These are phyloP conservation scores for Escarpia spicata DNA, from an alignment of 2,888 invertebrate species.

Conservation along the genomic window DNA sequence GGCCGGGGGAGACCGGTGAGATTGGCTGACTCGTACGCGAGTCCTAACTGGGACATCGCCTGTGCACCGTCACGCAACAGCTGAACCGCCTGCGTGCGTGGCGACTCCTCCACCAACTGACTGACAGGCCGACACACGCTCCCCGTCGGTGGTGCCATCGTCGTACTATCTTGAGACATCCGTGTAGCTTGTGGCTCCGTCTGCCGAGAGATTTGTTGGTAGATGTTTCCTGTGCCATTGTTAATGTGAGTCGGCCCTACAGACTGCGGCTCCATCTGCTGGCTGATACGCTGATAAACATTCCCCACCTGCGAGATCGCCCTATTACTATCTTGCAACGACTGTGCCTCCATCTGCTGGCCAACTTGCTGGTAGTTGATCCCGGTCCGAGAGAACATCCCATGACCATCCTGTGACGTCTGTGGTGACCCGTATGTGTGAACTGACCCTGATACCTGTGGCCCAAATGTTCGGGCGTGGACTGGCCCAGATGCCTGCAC, in stretches of 20 bases:
- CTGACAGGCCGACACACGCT: neutral
- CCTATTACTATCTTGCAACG: neutral
- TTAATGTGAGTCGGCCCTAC: neutral
- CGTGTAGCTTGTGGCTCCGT: neutral
- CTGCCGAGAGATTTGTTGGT: neutral
- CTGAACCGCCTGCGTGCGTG: neutral
- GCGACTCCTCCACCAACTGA: too few relatives aligned
- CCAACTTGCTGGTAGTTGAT: neutral
- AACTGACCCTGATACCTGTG: too few relatives aligned
- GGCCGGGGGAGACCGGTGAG: neutral
- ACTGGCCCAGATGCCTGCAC: neutral
- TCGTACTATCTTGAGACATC: neutral
- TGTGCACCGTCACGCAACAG: neutral
- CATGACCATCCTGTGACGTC: too few relatives aligned
- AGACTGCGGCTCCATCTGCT: neutral
- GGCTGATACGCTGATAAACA: neutral
- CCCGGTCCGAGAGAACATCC: too few relatives aligned
- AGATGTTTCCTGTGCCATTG: neutral
- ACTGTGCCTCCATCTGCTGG: neutral
- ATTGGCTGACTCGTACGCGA: neutral
- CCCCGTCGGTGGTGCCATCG: neutral
- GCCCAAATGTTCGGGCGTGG: too few relatives aligned
- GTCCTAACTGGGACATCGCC: constrained; percentile 3
- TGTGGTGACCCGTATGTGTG: too few relatives aligned
- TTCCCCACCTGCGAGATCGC: neutral